phyloP scores from a whole-genome alignment of 2,797 vertebrate species.

The Crocodylus rhombifer region DNA sequence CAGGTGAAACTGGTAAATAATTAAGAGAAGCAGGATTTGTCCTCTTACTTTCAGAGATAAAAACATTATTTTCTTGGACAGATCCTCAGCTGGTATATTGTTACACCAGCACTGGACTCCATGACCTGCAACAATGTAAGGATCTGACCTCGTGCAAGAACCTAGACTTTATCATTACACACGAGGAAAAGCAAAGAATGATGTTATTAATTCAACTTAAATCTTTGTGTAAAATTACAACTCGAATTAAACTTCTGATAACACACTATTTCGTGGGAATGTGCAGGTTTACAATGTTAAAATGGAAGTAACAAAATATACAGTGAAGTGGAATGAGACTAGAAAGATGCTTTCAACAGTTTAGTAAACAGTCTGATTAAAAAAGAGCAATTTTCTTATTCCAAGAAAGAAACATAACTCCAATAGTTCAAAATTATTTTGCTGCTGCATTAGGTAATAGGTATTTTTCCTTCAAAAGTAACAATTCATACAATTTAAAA shows the following conservation, averaged over 20 bases:
- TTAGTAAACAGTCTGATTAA: neutral
- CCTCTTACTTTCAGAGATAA: neutral
- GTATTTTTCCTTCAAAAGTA: neutral
- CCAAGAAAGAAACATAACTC: neutral
- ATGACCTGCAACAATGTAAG: neutral
- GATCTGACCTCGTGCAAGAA: neutral
- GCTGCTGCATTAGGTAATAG: neutral
- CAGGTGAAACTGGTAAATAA: neutral
- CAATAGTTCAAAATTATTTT: neutral
- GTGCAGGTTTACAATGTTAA: neutral
- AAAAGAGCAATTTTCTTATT: neutral
- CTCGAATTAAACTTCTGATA: neutral
- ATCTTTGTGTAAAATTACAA: neutral
- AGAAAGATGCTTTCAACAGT: neutral
- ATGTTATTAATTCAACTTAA: neutral
- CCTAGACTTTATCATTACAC: neutral
- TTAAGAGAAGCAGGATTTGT: neutral
- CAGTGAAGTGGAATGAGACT: neutral
- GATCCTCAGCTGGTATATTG: neutral
- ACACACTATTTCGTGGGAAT: neutral
- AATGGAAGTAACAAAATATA: neutral
- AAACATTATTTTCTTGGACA: neutral
- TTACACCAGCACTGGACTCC: neutral
- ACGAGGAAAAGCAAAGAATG: neutral
- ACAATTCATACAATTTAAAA: fast-evolving